Evolutionary conservation across 1,140 invertebrate species (phyloP).

Genomic region (Eufriesea mexicana): DNA sequence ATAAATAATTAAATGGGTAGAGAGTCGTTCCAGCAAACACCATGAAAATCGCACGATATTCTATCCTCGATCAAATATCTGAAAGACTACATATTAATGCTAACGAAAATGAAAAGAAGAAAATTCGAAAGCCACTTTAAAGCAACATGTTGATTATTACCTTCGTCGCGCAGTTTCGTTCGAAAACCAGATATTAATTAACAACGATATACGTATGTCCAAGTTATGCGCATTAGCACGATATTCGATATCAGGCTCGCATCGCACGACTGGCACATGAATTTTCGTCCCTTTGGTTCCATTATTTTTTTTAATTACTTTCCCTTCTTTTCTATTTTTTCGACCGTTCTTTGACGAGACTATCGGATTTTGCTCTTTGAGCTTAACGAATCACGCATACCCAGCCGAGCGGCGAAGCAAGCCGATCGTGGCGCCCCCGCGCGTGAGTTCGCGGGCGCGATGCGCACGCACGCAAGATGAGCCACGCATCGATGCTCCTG

Average conservation of each 20-base stretch:
- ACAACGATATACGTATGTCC: neutral
- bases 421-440: neutral
- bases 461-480: neutral
- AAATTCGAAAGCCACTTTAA: neutral
- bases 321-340: constrained; percentile 18
- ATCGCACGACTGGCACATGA: too few relatives aligned
- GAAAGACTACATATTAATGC: neutral
- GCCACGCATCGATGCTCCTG: constrained; percentile 31
- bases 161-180: neutral
- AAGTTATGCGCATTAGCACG: neutral
- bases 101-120: neutral
- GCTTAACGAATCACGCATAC: constrained; percentile 39
- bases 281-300: neutral
- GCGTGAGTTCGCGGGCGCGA: too few relatives aligned
- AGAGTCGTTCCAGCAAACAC: too few relatives aligned
- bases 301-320: constrained; percentile 42
- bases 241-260: neutral
- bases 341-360: constrained; percentile 31
- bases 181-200: neutral
- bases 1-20: too few relatives aligned
- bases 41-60: too few relatives aligned
- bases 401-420: neutral
- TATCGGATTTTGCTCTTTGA: constrained; percentile 54
- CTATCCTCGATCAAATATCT: too few relatives aligned
- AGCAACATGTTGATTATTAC: neutral